Conservation (phyloP, 2,113 vertebrate genomes). For the Tachycineta bicolor region DNA sequence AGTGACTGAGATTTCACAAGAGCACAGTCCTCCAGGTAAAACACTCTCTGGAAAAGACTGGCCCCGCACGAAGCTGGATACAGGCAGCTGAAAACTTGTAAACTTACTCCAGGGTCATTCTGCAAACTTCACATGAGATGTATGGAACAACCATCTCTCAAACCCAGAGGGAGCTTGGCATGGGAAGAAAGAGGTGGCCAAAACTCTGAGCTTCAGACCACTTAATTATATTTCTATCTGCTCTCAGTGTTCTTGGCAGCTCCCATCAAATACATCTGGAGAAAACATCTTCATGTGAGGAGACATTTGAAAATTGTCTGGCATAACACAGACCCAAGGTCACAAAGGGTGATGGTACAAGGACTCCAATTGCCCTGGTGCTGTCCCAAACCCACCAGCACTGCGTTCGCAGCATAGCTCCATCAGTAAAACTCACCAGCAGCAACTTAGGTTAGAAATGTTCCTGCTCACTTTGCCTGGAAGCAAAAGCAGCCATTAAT, state of each 20-base stretch:
- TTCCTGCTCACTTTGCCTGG: not conserved
- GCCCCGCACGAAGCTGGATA: not conserved
- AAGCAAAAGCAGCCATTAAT: not conserved
- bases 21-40: not conserved
- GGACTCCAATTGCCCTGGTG: fast-evolving
- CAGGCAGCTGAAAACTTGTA: not conserved
- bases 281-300: not conserved
- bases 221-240: constrained; percentile 25
- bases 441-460: not conserved
- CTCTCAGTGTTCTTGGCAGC: not conserved
- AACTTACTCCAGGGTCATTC: not conserved
- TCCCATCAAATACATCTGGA: not conserved
- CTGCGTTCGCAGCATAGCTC: fast-evolving
- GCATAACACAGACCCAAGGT: not conserved
- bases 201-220: constrained; percentile 11
- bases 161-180: not conserved
- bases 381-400: not conserved
- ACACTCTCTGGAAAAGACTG: not conserved
- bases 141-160: constrained; percentile 10
- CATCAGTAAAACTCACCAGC: not conserved
- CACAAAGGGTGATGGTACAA: not conserved
- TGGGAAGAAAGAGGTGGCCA: not conserved
- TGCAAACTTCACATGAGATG: not conserved
- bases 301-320: not conserved
- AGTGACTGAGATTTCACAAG: not conserved